These are phyloP conservation scores for Apis mellifera DNA, from an alignment of 1,140 invertebrate species.

Conservation along the genomic window DNA sequence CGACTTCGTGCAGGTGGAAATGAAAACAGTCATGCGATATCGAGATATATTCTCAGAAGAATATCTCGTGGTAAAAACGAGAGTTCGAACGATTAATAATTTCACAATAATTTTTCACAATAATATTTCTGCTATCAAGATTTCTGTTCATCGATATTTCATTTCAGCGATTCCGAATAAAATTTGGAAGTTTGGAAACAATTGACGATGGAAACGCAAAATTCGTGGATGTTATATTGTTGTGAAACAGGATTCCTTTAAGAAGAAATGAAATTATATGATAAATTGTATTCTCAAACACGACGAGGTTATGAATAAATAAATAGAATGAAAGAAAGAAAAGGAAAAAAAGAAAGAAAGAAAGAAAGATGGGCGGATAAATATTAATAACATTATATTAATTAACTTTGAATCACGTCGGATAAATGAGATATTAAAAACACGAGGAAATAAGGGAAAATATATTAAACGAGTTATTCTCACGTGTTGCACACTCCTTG, in stretches of 20 bases:
- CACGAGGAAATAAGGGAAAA: neutral
- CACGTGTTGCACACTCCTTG: conserved; percentile 7
- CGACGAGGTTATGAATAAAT: neutral
- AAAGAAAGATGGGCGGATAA: too few species aligned
- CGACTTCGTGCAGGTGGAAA: neutral
- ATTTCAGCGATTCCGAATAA: neutral
- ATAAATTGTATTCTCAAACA: too few species aligned
- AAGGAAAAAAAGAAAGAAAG: too few species aligned
- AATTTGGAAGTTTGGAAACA: neutral
- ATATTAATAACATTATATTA: neutral
- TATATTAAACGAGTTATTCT: neutral
- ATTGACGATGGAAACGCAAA: too few species aligned
- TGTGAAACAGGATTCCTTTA: too few species aligned
- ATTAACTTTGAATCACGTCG: neutral
- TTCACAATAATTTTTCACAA: neutral
- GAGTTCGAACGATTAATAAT: conserved; percentile 20
- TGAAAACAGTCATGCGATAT: neutral
- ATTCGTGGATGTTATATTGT: too few species aligned
- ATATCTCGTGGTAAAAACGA: neutral
- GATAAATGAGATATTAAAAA: neutral
- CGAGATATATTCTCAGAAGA: neutral
- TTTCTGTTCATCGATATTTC: neutral
- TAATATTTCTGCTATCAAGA: neutral
- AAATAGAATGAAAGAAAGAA: neutral
- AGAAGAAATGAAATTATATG: too few species aligned